Base-by-base conservation (phyloP, 2,888 invertebrate species). In the Ceratothoa steindachneri region DNA sequence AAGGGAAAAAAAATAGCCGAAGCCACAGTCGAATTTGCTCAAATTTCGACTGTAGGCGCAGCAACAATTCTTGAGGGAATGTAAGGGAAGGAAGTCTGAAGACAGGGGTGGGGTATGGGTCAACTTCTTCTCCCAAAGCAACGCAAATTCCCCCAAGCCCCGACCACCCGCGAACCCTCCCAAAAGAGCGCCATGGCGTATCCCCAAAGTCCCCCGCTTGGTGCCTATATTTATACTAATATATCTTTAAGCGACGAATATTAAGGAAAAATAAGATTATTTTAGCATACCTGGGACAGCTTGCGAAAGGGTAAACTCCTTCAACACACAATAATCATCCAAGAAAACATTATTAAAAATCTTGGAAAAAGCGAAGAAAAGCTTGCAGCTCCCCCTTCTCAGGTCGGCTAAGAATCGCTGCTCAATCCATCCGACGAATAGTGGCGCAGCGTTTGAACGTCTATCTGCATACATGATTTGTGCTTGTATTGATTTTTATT, bases 111-210 rank as follows among this genome's bases (percentile, higher is more conserved):
- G 60, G 60, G 60, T 60, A 60, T 60, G 60, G 60, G 60, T 60
- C 60, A 60, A 60, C 60, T 60, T 60, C 60, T 60, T 60, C 60
- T 60, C 60, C 60, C 60, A 60, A 60, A 60, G 60, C 60, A 60
- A 24, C 60, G 24, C 60, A 60, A 60, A 60, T 24, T 60, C 27
- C 60, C 60, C 60, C 60, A 60, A 60, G 60, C 60, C 60, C 60
- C 60, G 60, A 22, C 60, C 60, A 60, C 60, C 60, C 60, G n/a
- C 60, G 60, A 60, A n/a, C 60, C 60, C 15, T 24, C 60, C 60
- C n/a, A 60, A 60, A 22, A 12, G 60, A 24, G 22, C 22, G 22
- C 60, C n/a, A 22, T 15, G n/a, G 12, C 22, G n/a, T 22, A 22
- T 24, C 60, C 60, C 60, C n/a, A 60, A 24, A 22, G 60, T 60